A percentile compares a stretch with the other conserved stretches of the same genome.
Evolutionary conservation across 2,888 invertebrate genomes (phyloP).

Genomic region (Caenorhabditis parvicauda): DNA sequence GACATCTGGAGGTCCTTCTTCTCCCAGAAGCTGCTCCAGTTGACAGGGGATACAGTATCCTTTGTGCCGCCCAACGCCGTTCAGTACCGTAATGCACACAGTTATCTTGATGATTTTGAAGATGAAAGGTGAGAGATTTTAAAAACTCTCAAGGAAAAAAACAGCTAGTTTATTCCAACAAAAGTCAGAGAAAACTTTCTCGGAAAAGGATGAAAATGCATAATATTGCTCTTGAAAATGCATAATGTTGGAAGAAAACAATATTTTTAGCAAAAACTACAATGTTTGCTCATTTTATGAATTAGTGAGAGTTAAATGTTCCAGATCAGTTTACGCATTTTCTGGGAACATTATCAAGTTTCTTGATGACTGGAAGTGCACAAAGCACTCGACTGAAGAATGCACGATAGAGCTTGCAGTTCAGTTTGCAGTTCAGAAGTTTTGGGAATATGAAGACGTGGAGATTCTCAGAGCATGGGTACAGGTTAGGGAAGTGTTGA

Average conservation of each 20-base stretch:
- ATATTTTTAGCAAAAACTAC: no score
- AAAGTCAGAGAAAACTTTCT: no score
- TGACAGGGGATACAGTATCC: slow-evolving; percentile 27
- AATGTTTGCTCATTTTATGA: no score
- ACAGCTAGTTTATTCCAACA: no score
- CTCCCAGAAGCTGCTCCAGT: slow-evolving; percentile 33
- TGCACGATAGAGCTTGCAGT: slow-evolving; percentile 22
- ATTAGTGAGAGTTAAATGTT: no score
- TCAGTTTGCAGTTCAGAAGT: slow-evolving; percentile 8
- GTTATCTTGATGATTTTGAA: slow-evolving; percentile 35
- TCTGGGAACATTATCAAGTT: slow-evolving; percentile 27
- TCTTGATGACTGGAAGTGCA: slow-evolving; percentile 27
- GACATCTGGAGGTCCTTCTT: slow-evolving; percentile 45
- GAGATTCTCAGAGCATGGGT: slow-evolving; percentile 11
- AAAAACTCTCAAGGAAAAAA: not conserved
- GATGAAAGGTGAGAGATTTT: slow-evolving; percentile 30
- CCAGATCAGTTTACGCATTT: slow-evolving; percentile 34
- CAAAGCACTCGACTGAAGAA: not conserved
- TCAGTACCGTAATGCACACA: slow-evolving; percentile 36
- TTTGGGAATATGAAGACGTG: slow-evolving; percentile 24
- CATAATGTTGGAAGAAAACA: no score
- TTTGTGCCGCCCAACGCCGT: slow-evolving; percentile 39
- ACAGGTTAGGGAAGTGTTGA: not conserved
- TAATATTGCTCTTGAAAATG: no score
- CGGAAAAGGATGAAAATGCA: no score